phyloP scores from a whole-genome alignment of 2,113 vertebrate species.

The Theristicus caerulescens region DNA sequence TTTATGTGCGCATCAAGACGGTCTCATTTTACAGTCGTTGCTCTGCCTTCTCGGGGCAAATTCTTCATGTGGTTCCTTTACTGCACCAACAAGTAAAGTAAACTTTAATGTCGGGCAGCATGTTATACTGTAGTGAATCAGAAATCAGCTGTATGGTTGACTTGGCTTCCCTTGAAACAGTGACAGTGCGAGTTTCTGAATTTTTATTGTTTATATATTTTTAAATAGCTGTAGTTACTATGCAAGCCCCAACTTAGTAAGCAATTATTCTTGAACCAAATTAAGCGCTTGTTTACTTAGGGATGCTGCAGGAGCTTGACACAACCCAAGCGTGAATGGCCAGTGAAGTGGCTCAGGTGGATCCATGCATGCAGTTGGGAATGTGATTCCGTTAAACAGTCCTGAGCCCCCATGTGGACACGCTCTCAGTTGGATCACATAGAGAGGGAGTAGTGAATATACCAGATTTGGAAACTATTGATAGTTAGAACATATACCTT shows the following conservation, averaged over 20 bases:
- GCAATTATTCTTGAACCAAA: not conserved
- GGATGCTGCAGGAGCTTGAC: not conserved
- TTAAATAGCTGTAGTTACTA: not conserved
- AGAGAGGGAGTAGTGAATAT: not conserved
- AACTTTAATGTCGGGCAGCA: not conserved
- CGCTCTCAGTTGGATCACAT: rapidly evolving
- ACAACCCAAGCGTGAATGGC: not conserved
- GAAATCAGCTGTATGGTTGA: not conserved
- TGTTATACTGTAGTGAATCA: not conserved
- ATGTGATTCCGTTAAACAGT: not conserved
- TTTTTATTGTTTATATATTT: not conserved
- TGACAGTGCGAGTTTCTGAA: not conserved
- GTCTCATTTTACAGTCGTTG: not conserved
- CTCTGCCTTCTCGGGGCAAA: rapidly evolving
- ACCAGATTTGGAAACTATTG: not conserved
- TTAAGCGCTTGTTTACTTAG: not conserved
- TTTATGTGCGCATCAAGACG: not conserved
- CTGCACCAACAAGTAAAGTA: not conserved
- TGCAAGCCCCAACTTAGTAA: not conserved
- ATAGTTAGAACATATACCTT: not conserved
- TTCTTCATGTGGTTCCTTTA: not conserved
- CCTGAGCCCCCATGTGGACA: rapidly evolving
- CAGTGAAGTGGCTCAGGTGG: rapidly evolving
- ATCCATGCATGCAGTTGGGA: rapidly evolving
- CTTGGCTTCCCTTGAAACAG: not conserved